Percentiles rank a stretch among this genome's conserved stretches.
Conservation (phyloP, 2,888 invertebrate species). For the Xiphydria camelus region DNA sequence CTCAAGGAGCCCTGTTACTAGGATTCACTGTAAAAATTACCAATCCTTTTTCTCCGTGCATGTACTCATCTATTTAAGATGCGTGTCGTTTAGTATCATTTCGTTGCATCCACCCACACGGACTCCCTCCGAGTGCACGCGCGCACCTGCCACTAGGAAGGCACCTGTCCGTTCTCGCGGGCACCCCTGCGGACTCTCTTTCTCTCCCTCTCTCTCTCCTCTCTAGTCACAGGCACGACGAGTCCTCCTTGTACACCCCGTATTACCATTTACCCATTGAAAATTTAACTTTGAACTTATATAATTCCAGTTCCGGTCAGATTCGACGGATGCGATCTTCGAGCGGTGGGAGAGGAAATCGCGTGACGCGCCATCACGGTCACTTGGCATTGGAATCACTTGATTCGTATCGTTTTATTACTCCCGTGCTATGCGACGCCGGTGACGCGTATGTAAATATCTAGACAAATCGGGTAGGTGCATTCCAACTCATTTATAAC, state of each 20-base stretch:
- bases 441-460: no score
- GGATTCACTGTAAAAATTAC: no score
- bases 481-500: no score
- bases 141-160: constrained; percentile 19
- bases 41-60: no score
- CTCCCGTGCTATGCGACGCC: no score
- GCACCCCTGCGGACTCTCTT: constrained; percentile 23
- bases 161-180: constrained; percentile 25
- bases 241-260: no score
- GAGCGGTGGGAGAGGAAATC: no score
- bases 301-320: not conserved
- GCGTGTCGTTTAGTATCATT: not conserved
- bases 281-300: constrained; percentile 14
- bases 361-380: no score
- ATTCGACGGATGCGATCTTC: no score
- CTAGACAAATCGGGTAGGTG: no score
- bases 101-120: not conserved
- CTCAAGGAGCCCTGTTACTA: no score
- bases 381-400: not conserved
- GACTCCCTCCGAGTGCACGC: not conserved
- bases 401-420: not conserved
- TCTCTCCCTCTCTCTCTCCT: not conserved
- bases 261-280: constrained; percentile 9
- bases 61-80: no score
- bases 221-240: not conserved